Base-by-base conservation (phyloP, 2,888 invertebrate species). In the Sericinus montela region DNA sequence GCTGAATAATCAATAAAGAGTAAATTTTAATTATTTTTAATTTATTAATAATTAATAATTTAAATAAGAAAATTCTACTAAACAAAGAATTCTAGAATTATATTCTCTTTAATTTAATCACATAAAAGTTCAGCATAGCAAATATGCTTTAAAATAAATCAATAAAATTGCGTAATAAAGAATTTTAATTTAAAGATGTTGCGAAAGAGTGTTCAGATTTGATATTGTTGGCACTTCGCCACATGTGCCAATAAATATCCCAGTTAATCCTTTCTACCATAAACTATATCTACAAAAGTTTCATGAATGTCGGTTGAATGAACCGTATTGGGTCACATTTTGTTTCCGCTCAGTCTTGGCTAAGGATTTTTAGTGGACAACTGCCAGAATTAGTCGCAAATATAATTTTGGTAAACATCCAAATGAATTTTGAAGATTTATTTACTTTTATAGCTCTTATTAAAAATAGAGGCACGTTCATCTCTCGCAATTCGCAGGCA, bases 181-280 rank as follows among this genome's bases (percentile, higher is more conserved):
- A 25, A 38, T 25, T 16, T 13, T 8, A 30, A 32, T 38, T 23
- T 16, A 13, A 37, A 7, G 30, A 11, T 30, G 28, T 36, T 13
- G 30, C 39, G 32, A 35, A 25, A 14, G 32, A n/a, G 16, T 30
- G 14, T 34, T 39, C 25, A 15, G 30, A 38, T 23, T 32, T 34
- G 32, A 34, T 29, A 29, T 15, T 16, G 14, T 39, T 49, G 48
- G 48, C 48, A 28, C 9, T 9, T 13, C 23, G 43, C 48, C 48
- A 49, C 34, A 34, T 44, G 16, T 42, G 43, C 44, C 39, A 39
- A 39, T 49, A 49, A 49, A 49, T 34, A 44, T 28, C 9, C 29
- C 44, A 35, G 19, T 39, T 49, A 44, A 49, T 49, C 38, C 48
- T 35, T 49, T 49, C 29, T 16, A 49, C 44, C 39, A 29, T 9